Base-by-base conservation (phyloP, 1,140 invertebrate species). In the Parapsyche elsis region DNA sequence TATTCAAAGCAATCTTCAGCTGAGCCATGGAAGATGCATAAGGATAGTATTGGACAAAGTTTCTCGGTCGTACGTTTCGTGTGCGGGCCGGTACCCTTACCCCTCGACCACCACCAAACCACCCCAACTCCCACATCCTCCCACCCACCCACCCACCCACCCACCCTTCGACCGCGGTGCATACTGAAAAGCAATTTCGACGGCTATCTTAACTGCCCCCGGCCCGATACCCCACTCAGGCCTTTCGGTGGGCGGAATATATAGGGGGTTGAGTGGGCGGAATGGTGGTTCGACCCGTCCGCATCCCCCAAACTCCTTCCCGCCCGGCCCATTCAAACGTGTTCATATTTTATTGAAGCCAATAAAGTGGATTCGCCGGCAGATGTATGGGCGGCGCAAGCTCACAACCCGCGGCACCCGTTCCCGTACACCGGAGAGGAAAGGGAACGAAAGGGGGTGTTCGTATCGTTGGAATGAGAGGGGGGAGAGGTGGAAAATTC, bases 341-440 rank as follows among this genome's bases (percentile, higher is more conserved):
- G 88, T 89, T 89, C 88, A 90, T 90, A 90, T 90, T 90, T 90
- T 90, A 90, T 89, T 89, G 88, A 85, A 87, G 88, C 88, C 88
- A 90, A 90, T 90, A 90, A 90, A 89, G 89, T 86, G 88, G 88
- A 89, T 89, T 89, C 88, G 89, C 88, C 82, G 82, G 80, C 80
- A 83, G 82, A 83, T 81, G 87, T 67, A 71, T 61, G 77, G 76
- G 19, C 76, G 78, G 74, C 38, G n/a, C 23, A 67, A 5, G 45
- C 73, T 61, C 76, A 76, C 82, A 57, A 12, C 71, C 45, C 59
- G n/a, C 12, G 45, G n/a, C 76, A 64, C 71, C 24, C n/a, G 21
- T 57, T 59, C 53, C 49, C 49, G 5, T 30, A n/a, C 45, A 7
- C 24, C 80, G 38, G n/a, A 64, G 76, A 38, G 71, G 88, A 86